phyloP scores from a whole-genome alignment of 2,797 vertebrate genomes.

The Centroberyx gerrardi region DNA sequence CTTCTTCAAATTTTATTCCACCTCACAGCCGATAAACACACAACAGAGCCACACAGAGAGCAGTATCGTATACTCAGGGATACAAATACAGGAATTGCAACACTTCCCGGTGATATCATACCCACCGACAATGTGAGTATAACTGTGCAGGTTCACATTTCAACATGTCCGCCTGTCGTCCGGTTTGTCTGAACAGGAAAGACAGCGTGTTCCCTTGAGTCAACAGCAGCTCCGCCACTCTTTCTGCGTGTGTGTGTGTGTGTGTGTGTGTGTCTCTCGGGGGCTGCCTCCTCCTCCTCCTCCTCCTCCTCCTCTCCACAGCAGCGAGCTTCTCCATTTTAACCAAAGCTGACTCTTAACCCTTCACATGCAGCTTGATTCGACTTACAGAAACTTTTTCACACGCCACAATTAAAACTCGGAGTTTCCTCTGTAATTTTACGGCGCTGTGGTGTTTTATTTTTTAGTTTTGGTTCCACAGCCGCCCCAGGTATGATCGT shows the following conservation, averaged over 20 bases:
- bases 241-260: neutral
- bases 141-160: slow-evolving; percentile 66
- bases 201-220: slow-evolving; percentile 22
- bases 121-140: slow-evolving; percentile 20
- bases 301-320: slow-evolving; percentile 14
- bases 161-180: slow-evolving; percentile 58
- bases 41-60: neutral
- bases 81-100: slow-evolving; percentile 3
- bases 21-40: neutral
- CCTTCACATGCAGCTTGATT: slow-evolving; percentile 9
- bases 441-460: neutral
- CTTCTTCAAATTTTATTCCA: neutral
- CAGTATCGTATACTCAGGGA: neutral
- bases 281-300: slow-evolving; percentile 2
- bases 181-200: slow-evolving; percentile 47
- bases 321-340: slow-evolving; percentile 66
- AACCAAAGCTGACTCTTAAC: slow-evolving; percentile 36
- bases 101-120: slow-evolving; percentile 56
- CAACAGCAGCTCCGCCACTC: slow-evolving; percentile 2
- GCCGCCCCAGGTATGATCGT: no score
- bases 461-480: neutral
- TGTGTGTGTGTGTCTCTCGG: slow-evolving; percentile 24
- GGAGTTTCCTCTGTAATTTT: neutral
- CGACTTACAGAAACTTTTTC: slow-evolving; percentile 1
- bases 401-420: neutral